Evolutionary conservation across 64 coral and sea anemone species (phyloP).

Genomic region (Montipora cactus): DNA sequence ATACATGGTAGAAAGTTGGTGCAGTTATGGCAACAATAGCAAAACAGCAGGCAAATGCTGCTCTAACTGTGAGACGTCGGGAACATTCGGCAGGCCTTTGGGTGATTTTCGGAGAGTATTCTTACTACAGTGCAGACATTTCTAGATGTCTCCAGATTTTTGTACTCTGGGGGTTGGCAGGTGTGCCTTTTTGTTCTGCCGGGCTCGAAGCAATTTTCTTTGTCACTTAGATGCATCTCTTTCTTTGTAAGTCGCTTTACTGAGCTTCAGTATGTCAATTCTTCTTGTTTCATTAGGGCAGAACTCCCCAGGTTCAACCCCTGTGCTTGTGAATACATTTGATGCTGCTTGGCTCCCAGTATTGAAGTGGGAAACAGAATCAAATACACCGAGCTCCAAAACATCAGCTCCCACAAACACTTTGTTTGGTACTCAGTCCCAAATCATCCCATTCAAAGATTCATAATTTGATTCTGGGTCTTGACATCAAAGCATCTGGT

Average conservation of each 20-base stretch:
- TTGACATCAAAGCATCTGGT: no score
- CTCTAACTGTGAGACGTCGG: no score
- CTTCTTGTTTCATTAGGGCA: background rate
- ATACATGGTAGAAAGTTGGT: no score
- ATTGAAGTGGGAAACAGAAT: conserved; percentile 49
- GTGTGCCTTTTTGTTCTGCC: background rate
- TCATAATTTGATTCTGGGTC: conserved; percentile 6
- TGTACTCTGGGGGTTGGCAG: no score
- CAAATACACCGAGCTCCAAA: conserved; percentile 1
- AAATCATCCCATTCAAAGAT: conserved; percentile 13
- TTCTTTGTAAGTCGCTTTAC: background rate
- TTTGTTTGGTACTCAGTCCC: no score
- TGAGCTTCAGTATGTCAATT: conserved; percentile 9
- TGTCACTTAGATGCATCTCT: background rate
- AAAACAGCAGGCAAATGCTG: no score
- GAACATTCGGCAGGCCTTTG: no score
- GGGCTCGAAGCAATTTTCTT: background rate
- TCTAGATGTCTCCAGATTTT: no score
- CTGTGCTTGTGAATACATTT: background rate
- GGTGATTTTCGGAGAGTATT: no score
- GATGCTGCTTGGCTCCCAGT: conserved; percentile 44
- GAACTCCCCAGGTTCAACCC: conserved; percentile 30
- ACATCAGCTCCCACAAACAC: no score
- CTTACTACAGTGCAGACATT: no score
- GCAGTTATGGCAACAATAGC: no score